A percentile compares a stretch with the other conserved stretches of the same genome.
Conservation (phyloP, 2,888 invertebrate genomes). For the Orgyia antiqua region DNA sequence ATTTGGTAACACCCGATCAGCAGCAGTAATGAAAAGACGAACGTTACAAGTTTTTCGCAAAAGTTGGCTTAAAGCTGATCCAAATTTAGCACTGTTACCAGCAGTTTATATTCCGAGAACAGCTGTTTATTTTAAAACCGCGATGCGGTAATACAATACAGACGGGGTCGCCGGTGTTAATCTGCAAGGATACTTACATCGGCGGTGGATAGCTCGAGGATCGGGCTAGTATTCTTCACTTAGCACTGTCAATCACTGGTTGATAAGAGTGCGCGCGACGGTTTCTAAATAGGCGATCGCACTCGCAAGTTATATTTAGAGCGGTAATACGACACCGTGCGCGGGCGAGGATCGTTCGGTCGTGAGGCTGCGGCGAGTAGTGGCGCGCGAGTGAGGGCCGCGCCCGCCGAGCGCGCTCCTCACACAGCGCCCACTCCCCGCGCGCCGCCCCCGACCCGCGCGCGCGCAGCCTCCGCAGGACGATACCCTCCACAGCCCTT, state of each 20-base stretch:
- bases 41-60: slow-evolving; percentile 51
- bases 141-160: slow-evolving; percentile 53
- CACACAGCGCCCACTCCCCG: slow-evolving; percentile 5
- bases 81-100: slow-evolving; percentile 64
- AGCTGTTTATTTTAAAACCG: slow-evolving; percentile 71
- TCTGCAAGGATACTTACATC: slow-evolving; percentile 54
- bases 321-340: slow-evolving; percentile 75
- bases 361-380: slow-evolving; percentile 53
- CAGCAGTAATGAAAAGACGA: too few relatives aligned
- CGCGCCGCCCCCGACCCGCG: slow-evolving; percentile 11
- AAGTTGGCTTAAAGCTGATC: slow-evolving; percentile 38
- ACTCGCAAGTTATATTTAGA: slow-evolving; percentile 74
- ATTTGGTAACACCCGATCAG: too few relatives aligned
- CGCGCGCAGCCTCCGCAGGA: slow-evolving; percentile 51
- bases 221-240: slow-evolving; percentile 62
- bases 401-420: slow-evolving; percentile 13
- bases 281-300: slow-evolving; percentile 76
- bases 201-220: slow-evolving; percentile 40
- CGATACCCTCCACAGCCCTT: slow-evolving; percentile 57
- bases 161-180: slow-evolving; percentile 23
- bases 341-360: slow-evolving; percentile 63
- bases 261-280: slow-evolving; percentile 71
- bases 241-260: slow-evolving; percentile 77
- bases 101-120: slow-evolving; percentile 62
- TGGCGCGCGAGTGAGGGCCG: slow-evolving; percentile 59